Conservation (phyloP, 2,888 invertebrate genomes). For the Eupithecia inturbata region DNA sequence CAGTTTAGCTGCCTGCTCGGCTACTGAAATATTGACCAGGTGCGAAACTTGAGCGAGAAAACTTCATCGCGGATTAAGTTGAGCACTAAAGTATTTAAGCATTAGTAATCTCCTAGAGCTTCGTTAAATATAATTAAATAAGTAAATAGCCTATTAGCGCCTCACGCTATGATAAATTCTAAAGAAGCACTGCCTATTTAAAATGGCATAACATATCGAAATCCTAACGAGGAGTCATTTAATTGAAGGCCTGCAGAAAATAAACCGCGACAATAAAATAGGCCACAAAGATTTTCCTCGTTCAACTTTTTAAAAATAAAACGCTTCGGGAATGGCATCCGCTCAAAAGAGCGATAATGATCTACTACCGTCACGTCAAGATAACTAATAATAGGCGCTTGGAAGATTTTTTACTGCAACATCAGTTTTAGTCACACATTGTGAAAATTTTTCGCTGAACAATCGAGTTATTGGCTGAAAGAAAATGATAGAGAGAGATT, state of each 20-base stretch:
- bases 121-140: background rate
- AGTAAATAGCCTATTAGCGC: background rate
- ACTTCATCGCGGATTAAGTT: background rate
- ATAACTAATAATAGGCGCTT: conserved; percentile 45
- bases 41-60: background rate
- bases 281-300: conserved; percentile 38
- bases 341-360: conserved; percentile 47
- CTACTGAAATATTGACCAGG: conserved; percentile 1
- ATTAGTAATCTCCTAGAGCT: background rate
- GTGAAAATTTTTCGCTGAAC: background rate
- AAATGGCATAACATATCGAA: background rate
- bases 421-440: conserved; percentile 15
- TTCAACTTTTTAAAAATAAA: conserved; percentile 45
- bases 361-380: conserved; percentile 47
- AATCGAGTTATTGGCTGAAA: background rate
- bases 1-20: background rate
- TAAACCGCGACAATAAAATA: conserved; percentile 38
- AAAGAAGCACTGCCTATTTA: conserved; percentile 3
- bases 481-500: background rate
- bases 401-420: conserved; percentile 27
- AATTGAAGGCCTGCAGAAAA: conserved; percentile 19
- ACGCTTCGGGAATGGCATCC: conserved; percentile 48
- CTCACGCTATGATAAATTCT: background rate
- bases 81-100: background rate
- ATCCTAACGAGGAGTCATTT: conserved; percentile 11